Conservation (phyloP, 23 tunicate genomes). For the Botrylloides violaceus region DNA sequence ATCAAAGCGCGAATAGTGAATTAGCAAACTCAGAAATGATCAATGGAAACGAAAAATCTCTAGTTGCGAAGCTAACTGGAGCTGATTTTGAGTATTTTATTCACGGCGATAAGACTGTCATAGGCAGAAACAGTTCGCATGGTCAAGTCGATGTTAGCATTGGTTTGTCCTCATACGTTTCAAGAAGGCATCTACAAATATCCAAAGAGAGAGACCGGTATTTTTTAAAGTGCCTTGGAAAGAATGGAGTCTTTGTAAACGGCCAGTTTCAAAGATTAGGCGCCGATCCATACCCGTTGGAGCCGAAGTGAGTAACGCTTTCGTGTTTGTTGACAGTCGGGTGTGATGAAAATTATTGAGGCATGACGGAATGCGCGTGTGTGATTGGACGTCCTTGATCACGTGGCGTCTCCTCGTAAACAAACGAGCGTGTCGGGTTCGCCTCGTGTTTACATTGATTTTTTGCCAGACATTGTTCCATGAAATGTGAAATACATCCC, state of each 20-base stretch:
- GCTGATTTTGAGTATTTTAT: background rate
- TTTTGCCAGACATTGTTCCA: background rate
- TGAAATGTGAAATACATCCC: background rate
- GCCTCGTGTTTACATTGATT: slow-evolving; percentile 88
- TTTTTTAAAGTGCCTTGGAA: background rate
- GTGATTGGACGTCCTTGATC: slow-evolving; percentile 46
- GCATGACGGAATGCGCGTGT: too few species aligned
- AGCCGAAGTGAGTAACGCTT: background rate
- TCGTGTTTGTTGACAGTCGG: background rate
- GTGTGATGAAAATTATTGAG: background rate
- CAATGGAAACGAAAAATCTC: background rate
- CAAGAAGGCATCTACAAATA: background rate
- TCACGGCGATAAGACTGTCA: background rate
- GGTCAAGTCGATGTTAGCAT: background rate
- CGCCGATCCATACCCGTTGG: background rate
- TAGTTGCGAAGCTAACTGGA: background rate
- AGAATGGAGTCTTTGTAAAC: background rate
- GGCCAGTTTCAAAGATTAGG: background rate
- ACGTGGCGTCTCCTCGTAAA: slow-evolving; percentile 89
- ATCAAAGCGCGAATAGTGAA: too few species aligned
- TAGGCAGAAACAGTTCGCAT: background rate
- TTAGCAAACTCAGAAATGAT: too few species aligned
- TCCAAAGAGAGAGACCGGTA: background rate
- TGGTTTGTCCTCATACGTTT: background rate
- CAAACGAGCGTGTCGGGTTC: slow-evolving; percentile 37